Base-by-base conservation (phyloP, 2,797 vertebrate species). In the Tangara arthus region DNA sequence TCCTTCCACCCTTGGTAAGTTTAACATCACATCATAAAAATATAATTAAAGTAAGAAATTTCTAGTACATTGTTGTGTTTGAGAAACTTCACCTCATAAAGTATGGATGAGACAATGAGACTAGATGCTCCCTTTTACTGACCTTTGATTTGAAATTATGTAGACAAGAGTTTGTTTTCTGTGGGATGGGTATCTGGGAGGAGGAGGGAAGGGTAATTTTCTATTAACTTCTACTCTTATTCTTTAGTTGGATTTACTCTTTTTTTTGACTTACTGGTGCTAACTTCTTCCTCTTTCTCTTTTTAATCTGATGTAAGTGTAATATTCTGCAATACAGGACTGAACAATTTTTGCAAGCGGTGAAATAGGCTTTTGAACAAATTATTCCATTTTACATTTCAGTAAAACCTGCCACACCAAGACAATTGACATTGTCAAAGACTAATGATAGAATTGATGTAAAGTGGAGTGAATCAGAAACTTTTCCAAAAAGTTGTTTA, bases 401-500 rank as follows among this genome's bases (percentile, higher is more conserved):
- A 98, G 96, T 98, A 92, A 97, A 97, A 92, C 97, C 97, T 70
- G 93, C 93, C 63, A 82, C 96, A 39, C 98, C 98, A 44, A 78
- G 34, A 64, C 85, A 65, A 47, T 66, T 96, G 83, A 69, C 30
- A 6, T 41, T 98, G 37, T 90, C 75, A 26, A 91, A 96, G 53
- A 49, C 32, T 42, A 49, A 75, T n/a, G 82, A 87, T 56, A 27
- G 13, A 57, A 89, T 97, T 56, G 8, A 66, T 6, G 42, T 98
- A 34, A 89, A 89, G 26, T 98, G 98, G 98, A 94, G 89, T 41
- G 79, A 84, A 72, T 94, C 98, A 34, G 70, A 79, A 34, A 79
- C 86, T 47, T 97, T 97, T 91, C 34, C 39, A 22, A 87, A 73
- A 81, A 76, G 18, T 2, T 98, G 98, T 64, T 94, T 98, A 15